Conservation (phyloP, 2,113 vertebrate species). For the Tympanuchus pallidicinctus region DNA sequence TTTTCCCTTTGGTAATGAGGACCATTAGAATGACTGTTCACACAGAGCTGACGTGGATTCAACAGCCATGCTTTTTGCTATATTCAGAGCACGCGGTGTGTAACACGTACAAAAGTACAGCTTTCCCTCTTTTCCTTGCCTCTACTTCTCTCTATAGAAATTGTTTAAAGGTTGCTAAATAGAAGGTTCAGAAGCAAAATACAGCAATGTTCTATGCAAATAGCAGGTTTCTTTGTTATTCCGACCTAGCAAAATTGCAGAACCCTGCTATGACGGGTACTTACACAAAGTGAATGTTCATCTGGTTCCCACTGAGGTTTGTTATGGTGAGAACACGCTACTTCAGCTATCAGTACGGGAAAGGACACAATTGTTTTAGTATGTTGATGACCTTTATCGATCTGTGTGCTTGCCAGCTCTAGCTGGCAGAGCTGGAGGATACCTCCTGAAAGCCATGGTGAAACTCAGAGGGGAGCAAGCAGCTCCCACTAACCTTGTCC, state of each 20-base stretch:
- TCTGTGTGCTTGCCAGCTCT: neutral
- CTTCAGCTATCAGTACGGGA: slow-evolving; percentile 5
- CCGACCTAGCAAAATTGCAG: slow-evolving; percentile 63
- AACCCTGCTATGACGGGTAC: neutral
- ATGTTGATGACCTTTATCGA: slow-evolving; percentile 8
- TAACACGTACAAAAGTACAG: neutral
- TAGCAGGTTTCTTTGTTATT: slow-evolving; percentile 45
- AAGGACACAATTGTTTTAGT: neutral
- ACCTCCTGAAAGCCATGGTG: neutral
- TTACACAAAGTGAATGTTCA: slow-evolving; percentile 23
- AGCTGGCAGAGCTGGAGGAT: neutral
- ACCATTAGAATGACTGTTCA: slow-evolving; percentile 47
- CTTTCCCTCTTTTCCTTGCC: slow-evolving; percentile 42
- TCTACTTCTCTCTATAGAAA: slow-evolving; percentile 14
- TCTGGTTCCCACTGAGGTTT: slow-evolving; percentile 33
- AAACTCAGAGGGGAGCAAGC: neutral
- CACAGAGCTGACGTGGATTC: slow-evolving; percentile 60
- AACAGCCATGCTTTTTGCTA: neutral
- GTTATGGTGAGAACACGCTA: neutral
- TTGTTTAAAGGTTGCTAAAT: slow-evolving; percentile 28
- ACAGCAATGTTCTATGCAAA: slow-evolving; percentile 55
- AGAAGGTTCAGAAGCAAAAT: slow-evolving; percentile 26
- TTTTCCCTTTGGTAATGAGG: slow-evolving; percentile 56
- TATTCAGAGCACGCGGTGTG: slow-evolving; percentile 18
- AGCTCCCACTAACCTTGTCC: neutral